These are phyloP conservation scores for Elephas maximus DNA, from an alignment of 2,113 vertebrate species.

Conservation along the genomic window DNA sequence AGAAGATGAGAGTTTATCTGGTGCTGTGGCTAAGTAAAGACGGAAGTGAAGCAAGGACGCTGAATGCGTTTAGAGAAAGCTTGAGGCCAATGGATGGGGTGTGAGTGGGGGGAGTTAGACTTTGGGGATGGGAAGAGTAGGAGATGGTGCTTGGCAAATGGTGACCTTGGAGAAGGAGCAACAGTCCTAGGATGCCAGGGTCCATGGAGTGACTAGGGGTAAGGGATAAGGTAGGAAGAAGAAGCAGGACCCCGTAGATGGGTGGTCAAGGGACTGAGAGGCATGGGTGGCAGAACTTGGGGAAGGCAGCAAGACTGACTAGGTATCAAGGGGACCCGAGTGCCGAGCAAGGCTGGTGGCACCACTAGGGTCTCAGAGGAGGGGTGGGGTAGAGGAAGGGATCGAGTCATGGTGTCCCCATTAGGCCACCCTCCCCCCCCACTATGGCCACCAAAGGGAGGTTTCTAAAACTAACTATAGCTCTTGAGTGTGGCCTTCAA, in stretches of 20 bases:
- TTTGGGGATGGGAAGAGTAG: background rate
- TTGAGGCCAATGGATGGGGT: background rate
- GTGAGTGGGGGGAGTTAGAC: background rate
- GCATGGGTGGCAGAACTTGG: background rate
- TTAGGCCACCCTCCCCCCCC: background rate
- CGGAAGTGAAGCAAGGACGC: background rate
- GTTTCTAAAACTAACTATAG: background rate
- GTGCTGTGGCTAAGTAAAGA: background rate
- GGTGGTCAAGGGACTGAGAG: background rate
- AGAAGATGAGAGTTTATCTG: background rate
- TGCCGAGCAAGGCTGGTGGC: background rate
- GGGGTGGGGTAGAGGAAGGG: background rate
- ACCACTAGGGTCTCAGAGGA: background rate
- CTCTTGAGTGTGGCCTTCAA: background rate
- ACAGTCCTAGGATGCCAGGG: background rate
- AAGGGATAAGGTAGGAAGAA: background rate
- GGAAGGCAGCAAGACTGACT: background rate
- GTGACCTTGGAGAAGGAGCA: background rate
- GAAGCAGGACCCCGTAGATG: background rate
- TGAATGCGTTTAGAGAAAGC: background rate
- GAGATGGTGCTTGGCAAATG: background rate
- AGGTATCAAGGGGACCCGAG: background rate
- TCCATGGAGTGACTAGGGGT: background rate
- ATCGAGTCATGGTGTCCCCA: background rate
- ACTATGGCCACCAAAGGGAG: slow-evolving; percentile 43